Base-by-base conservation (phyloP, 1,140 invertebrate genomes). In the Calosoma granatense region DNA sequence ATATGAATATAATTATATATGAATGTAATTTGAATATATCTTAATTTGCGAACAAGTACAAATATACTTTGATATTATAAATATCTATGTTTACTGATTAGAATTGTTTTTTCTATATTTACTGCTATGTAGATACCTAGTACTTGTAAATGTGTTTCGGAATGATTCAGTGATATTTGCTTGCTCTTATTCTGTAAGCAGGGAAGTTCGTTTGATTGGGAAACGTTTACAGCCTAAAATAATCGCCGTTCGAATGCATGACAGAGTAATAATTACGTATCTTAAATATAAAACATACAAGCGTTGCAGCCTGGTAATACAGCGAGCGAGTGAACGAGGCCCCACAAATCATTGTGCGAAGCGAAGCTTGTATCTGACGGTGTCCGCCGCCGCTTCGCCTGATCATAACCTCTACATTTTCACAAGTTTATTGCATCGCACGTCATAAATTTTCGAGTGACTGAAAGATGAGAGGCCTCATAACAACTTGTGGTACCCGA, bases 371-470 rank as follows among this genome's bases (percentile, higher is more conserved):
- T 14, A 30, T 30, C 26, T 30, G n/a, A 30, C 26, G 26, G 26
- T 30, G 6, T 4, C 6, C 17, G 15, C 41, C 6, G 15, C 17
- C 41, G 6, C 41, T 47, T 11, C 41, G 17, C 15, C 17, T 14
- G 4, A 4, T 6, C 4, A 30, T 30, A 30, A 4, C 41, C 3
- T 47, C 3, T 47, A 47, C 17, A 47, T 47, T 36, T 47, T 47
- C 41, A 47, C 41, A 17, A 47, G 41, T 6, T 47, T 47, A 47
- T 47, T 47, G 41, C 41, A 47, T 47, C 41, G 41, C 41, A 47
- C 41, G 15, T 17, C 41, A 47, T 47, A 47, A 47, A 47, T 47
- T 47, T 47, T 47, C 26, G 41, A 17, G 3, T 47, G 26, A 30
- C 6, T 47, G 41, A 47, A 47, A 47, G 41, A 47, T 17, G 41